Conservation (phyloP, 2,113 vertebrate genomes). For the Albula glossodonta region DNA sequence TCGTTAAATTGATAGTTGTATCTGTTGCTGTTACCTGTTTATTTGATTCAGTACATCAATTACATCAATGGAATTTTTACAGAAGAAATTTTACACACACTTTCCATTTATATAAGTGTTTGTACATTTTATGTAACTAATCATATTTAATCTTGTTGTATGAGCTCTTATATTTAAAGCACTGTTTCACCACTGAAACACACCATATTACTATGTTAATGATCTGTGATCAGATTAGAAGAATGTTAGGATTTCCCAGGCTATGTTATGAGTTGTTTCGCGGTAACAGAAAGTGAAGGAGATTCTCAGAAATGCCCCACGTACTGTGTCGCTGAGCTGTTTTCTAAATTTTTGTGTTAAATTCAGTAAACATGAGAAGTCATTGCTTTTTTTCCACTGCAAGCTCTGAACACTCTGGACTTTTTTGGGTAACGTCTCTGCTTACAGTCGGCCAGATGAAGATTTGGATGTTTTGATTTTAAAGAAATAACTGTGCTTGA, state of each 20-base stretch:
- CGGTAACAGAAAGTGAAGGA: background rate
- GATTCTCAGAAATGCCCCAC: background rate
- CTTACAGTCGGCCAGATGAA: too few species aligned
- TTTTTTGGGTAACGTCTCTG: background rate
- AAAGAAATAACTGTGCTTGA: background rate
- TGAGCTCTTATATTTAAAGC: background rate
- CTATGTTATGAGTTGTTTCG: conserved; percentile 1
- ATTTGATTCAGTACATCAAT: background rate
- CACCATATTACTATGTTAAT: conserved; percentile 1
- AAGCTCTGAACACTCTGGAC: background rate
- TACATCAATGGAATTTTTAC: background rate
- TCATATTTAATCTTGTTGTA: conserved; percentile 10
- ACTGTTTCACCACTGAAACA: background rate
- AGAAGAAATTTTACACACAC: background rate
- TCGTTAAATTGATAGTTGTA: conserved; percentile 12
- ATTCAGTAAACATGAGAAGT: background rate
- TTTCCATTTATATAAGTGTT: background rate
- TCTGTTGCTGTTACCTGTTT: background rate
- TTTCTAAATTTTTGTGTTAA: background rate
- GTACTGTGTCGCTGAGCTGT: background rate
- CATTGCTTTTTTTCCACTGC: background rate
- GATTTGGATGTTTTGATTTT: too few species aligned
- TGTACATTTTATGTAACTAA: background rate
- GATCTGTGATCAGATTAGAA: background rate
- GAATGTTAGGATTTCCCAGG: background rate